Conservation (phyloP, 2,113 vertebrate genomes). For the Pontoporia blainvillei region DNA sequence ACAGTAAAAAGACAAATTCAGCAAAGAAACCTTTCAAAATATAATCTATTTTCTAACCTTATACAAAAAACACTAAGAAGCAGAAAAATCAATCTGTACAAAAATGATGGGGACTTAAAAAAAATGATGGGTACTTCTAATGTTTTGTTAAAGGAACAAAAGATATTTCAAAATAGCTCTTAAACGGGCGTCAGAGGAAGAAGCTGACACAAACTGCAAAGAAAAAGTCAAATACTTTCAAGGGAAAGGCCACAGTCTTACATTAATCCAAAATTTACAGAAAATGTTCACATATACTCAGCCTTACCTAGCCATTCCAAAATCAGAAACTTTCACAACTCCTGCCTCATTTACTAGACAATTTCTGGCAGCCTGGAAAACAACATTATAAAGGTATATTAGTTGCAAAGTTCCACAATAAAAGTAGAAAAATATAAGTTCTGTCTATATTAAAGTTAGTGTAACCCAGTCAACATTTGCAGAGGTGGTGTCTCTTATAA, state of each 20-base stretch:
- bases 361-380: constrained; percentile 92
- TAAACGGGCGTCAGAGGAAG: not conserved
- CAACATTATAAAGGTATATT: not conserved
- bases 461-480: not conserved
- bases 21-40: not conserved
- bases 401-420: not conserved
- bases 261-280: not conserved
- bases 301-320: constrained; percentile 94
- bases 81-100: not conserved
- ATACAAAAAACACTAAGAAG: not conserved
- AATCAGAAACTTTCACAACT: constrained; percentile 95
- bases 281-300: not conserved
- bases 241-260: not conserved
- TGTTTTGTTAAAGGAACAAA: not conserved
- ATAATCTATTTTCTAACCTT: not conserved
- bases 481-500: not conserved
- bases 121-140: not conserved
- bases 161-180: not conserved
- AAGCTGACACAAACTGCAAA: not conserved
- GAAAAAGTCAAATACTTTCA: not conserved
- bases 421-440: not conserved
- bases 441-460: not conserved
- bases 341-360: constrained; percentile 90
- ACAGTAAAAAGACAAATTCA: not conserved
- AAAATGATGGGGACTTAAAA: not conserved